Percentiles rank a stretch among this genome's conserved stretches.
Evolutionary conservation across 2,113 vertebrate genomes (phyloP).

Genomic region (Antechinus stuartii): DNA sequence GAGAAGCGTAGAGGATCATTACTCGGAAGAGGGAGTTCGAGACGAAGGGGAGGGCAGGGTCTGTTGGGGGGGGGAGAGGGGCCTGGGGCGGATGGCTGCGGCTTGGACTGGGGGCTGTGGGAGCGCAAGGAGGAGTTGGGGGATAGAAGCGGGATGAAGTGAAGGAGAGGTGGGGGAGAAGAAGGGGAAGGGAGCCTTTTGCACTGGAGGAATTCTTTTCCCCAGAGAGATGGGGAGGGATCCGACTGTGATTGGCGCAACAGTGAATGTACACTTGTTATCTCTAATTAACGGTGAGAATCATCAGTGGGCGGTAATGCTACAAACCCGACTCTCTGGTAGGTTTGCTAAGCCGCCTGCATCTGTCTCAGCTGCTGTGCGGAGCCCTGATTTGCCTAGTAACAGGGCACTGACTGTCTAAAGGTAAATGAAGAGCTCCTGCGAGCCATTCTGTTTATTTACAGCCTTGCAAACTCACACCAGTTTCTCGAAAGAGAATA

Average conservation of each 20-base stretch:
- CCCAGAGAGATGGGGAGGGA: not conserved
- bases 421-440: not conserved
- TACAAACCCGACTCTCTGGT: slow-evolving; percentile 2
- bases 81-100: slow-evolving; percentile 2
- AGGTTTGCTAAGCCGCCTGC: not conserved
- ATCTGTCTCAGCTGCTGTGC: not conserved
- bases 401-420: not conserved
- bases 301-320: not conserved
- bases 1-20: not conserved
- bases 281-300: not conserved
- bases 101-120: not conserved
- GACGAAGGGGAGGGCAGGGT: not conserved
- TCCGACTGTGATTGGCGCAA: not conserved
- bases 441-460: not conserved
- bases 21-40: slow-evolving; percentile 5
- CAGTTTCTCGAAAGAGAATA: slow-evolving; percentile 33
- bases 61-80: not conserved
- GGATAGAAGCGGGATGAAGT: not conserved
- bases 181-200: not conserved
- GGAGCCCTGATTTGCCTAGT: slow-evolving; percentile 26
- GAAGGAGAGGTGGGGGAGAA: not conserved
- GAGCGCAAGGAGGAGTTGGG: not conserved
- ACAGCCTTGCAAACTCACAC: slow-evolving; percentile 21
- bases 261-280: not conserved
- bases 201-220: not conserved